These are phyloP conservation scores for Coenobita brevimanus DNA, from an alignment of 1,140 invertebrate species.

Conservation along the genomic window DNA sequence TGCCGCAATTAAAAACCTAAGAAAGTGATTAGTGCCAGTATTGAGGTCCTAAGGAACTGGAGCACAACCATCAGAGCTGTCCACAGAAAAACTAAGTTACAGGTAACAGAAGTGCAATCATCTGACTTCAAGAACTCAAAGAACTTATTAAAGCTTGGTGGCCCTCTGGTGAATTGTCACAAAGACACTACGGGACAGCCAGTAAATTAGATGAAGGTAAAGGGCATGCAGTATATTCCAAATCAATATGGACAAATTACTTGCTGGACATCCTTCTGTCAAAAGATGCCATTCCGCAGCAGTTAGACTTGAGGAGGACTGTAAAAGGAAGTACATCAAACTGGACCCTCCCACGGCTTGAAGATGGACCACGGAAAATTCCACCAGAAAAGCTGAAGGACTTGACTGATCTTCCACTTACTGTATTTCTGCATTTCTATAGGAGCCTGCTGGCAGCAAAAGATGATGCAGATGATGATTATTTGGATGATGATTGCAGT, in stretches of 20 bases:
- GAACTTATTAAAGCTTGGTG: background rate
- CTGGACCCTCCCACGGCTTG: conserved; percentile 13
- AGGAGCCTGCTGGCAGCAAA: conserved; percentile 23
- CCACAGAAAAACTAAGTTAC: background rate
- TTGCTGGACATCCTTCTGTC: conserved; percentile 17
- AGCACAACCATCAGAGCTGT: conserved; percentile 27
- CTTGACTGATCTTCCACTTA: background rate
- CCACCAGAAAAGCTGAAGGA: conserved; percentile 14
- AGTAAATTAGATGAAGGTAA: conserved; percentile 23
- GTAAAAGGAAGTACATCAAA: conserved; percentile 25
- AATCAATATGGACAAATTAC: conserved; percentile 4
- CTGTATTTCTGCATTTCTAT: background rate
- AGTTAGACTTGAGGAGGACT: background rate
- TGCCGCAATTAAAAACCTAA: conserved; percentile 7
- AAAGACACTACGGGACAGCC: conserved; percentile 26
- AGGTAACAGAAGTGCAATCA: conserved; percentile 25
- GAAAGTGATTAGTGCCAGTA: background rate
- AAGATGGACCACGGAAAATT: conserved; percentile 7
- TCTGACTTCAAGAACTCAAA: conserved; percentile 20
- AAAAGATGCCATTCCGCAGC: background rate
- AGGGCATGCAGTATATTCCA: background rate
- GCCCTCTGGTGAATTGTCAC: conserved; percentile 25
- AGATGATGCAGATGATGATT: background rate
- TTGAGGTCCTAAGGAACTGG: conserved; percentile 27
- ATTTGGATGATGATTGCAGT: conserved; percentile 19